Evolutionary conservation across 2,113 vertebrate species (phyloP).

Genomic region (Holacanthus passer): DNA sequence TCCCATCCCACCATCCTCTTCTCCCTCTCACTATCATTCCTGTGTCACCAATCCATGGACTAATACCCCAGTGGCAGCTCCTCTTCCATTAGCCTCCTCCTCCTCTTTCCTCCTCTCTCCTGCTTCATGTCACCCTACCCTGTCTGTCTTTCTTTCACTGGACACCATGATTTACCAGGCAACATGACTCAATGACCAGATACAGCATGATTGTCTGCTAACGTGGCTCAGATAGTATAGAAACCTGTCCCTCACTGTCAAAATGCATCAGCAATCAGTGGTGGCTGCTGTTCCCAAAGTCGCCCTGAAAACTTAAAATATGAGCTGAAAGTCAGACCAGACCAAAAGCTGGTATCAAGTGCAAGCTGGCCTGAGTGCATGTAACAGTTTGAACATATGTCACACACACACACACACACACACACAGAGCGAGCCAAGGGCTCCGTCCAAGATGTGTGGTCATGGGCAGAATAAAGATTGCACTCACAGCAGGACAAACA

Average conservation of each 20-base stretch:
- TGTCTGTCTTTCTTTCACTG: conserved; percentile 55
- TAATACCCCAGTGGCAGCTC: conserved; percentile 83
- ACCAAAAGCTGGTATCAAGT: conserved; percentile 27
- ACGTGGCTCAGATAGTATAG: conserved; percentile 10
- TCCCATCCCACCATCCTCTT: conserved; percentile 70
- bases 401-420: conserved; percentile 8
- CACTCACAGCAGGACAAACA: conserved; percentile 47
- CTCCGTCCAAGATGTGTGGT: conserved; percentile 36
- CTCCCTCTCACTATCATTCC: conserved; percentile 75
- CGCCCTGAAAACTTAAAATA: conserved; percentile 24
- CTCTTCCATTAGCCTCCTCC: conserved; percentile 81
- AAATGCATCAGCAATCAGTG: conserved; percentile 2
- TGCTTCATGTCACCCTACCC: conserved; percentile 69
- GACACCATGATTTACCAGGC: conserved; percentile 58
- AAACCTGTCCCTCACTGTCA: conserved; percentile 26
- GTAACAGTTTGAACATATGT: conserved; percentile 33
- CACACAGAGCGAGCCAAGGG: not conserved
- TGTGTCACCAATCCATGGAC: conserved; percentile 82
- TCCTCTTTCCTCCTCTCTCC: conserved; percentile 48
- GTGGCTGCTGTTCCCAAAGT: not conserved
- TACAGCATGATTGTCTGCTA: conserved; percentile 17
- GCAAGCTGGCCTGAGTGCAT: conserved; percentile 10
- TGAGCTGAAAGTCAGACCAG: conserved; percentile 12
- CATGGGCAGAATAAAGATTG: conserved; percentile 39
- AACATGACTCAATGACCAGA: conserved; percentile 25